phyloP scores from a whole-genome alignment of 2,797 vertebrate genomes.

The Manis crassicaudata region DNA sequence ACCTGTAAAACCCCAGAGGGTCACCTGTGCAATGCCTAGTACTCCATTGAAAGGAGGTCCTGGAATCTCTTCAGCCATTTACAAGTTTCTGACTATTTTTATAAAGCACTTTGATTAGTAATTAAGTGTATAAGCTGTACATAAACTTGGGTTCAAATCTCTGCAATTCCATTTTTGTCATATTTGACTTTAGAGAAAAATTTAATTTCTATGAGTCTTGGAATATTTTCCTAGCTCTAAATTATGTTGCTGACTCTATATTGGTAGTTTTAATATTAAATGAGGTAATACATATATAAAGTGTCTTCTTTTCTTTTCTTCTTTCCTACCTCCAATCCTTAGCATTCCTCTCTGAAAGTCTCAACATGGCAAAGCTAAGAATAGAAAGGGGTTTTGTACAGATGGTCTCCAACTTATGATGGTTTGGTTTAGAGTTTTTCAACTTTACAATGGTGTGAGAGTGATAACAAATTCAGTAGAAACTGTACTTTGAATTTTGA shows the following conservation, averaged over 20 bases:
- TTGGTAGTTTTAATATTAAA: constrained; percentile 23
- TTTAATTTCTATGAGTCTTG: not conserved
- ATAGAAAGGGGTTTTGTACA: not conserved
- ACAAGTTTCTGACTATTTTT: not conserved
- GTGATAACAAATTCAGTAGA: not conserved
- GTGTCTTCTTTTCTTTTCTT: not conserved
- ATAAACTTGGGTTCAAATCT: not conserved
- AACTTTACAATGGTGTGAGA: not conserved
- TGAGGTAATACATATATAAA: not conserved
- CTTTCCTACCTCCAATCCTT: not conserved
- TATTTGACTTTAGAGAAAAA: not conserved
- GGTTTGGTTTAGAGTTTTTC: not conserved
- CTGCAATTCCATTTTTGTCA: not conserved
- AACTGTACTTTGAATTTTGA: not conserved
- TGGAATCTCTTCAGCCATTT: not conserved
- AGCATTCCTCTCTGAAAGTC: not conserved
- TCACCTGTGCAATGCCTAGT: not conserved
- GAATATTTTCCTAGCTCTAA: not conserved
- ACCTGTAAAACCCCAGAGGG: not conserved
- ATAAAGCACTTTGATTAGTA: not conserved
- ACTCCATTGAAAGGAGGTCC: not conserved
- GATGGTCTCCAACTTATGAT: not conserved
- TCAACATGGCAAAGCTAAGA: not conserved
- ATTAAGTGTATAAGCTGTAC: not conserved
- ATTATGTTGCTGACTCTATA: not conserved